Conservation (phyloP, 2,888 invertebrate genomes). For the Nomada goodeniana region DNA sequence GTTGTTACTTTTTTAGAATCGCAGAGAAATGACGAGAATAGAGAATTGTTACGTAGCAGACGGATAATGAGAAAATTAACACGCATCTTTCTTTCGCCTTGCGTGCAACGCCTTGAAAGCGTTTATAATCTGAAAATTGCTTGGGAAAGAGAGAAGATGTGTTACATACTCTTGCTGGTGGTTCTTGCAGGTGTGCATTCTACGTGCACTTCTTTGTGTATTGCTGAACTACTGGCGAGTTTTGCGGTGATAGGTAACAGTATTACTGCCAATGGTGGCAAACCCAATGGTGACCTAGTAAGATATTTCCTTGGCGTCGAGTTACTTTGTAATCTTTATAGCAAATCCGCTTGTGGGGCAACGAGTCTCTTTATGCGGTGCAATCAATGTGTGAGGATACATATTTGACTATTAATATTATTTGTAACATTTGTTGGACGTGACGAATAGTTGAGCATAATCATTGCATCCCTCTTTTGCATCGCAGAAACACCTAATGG, state of each 20-base stretch:
- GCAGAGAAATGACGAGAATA: background rate
- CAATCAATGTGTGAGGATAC: too few relatives aligned
- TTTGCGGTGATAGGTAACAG: background rate
- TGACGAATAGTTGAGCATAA: too few relatives aligned
- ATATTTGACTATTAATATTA: too few relatives aligned
- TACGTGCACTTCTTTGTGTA: background rate
- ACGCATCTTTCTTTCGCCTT: background rate
- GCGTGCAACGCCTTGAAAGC: background rate
- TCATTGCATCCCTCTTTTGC: too few relatives aligned
- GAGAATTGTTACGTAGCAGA: background rate
- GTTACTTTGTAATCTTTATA: background rate
- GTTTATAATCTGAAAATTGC: background rate
- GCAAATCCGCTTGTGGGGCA: background rate
- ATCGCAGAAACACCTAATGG: too few relatives aligned
- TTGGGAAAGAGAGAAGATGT: too few relatives aligned
- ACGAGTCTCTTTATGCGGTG: too few relatives aligned
- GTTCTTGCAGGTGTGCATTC: background rate
- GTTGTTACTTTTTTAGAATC: slow-evolving; percentile 55
- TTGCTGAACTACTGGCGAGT: slow-evolving; percentile 12
- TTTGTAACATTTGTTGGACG: too few relatives aligned
- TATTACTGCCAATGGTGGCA: background rate
- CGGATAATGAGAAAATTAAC: slow-evolving; percentile 54
- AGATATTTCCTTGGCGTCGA: slow-evolving; percentile 5
- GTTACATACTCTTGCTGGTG: background rate
- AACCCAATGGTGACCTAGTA: background rate